phyloP scores from a whole-genome alignment of 2,113 vertebrate genomes.

The Bubo bubo region DNA sequence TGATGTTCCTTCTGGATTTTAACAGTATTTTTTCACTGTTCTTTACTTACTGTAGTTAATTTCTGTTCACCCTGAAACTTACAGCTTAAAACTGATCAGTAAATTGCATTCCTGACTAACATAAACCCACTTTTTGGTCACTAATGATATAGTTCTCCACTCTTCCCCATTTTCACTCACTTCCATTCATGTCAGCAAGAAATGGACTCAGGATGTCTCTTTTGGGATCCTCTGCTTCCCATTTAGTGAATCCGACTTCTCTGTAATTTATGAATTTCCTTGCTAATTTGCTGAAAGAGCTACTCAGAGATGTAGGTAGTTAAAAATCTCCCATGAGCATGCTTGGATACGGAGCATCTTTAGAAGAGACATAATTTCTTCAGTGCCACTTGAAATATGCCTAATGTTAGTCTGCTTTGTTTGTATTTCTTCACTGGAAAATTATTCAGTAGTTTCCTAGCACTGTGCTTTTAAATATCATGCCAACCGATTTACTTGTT shows the following conservation, averaged over 20 bases:
- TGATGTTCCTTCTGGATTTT: neutral
- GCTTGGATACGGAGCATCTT: neutral
- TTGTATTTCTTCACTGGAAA: neutral
- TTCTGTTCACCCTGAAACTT: neutral
- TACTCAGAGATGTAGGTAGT: neutral
- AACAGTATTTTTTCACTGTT: neutral
- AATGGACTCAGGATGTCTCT: neutral
- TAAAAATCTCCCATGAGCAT: conserved; percentile 3
- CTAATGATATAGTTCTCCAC: neutral
- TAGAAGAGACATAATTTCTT: neutral
- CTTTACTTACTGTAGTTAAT: neutral
- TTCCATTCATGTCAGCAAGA: neutral
- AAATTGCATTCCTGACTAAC: neutral
- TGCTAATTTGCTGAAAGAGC: conserved; percentile 10
- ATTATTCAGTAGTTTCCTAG: neutral
- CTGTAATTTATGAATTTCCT: neutral
- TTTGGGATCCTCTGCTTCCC: neutral
- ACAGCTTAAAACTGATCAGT: neutral
- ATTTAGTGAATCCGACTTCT: neutral
- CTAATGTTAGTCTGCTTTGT: neutral
- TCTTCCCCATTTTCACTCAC: neutral
- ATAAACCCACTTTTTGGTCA: neutral
- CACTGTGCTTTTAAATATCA: neutral
- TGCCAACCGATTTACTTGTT: neutral
- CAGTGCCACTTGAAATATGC: neutral